Evolutionary conservation across 2,113 vertebrate genomes (phyloP).

Genomic region (Anguilla rostrata): DNA sequence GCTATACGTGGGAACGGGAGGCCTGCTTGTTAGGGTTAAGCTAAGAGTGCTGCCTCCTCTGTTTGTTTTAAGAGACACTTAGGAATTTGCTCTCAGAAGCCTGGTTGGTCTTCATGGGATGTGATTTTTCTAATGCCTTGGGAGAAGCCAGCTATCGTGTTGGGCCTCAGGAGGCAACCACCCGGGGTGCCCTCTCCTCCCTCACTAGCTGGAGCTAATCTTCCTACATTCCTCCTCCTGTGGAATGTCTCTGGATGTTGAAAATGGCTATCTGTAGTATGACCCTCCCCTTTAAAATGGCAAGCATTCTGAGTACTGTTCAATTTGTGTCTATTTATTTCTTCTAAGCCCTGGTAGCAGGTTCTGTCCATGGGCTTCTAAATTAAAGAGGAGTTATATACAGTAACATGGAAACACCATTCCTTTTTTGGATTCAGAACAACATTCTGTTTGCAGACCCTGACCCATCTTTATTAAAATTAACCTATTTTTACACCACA

Average conservation of each 20-base stretch:
- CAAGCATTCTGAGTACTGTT: slow-evolving; percentile 54
- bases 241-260: slow-evolving; percentile 65
- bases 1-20: background rate
- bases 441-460: slow-evolving; percentile 43
- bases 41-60: background rate
- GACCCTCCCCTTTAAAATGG: slow-evolving; percentile 65
- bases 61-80: slow-evolving; percentile 5
- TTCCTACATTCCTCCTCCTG: slow-evolving; percentile 61
- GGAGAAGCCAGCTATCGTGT: slow-evolving; percentile 52
- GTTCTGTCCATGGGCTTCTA: slow-evolving; percentile 46
- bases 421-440: slow-evolving; percentile 57
- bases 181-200: slow-evolving; percentile 9
- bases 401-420: slow-evolving; percentile 33
- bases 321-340: slow-evolving; percentile 57
- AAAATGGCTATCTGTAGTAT: slow-evolving; percentile 68
- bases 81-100: background rate
- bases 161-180: slow-evolving; percentile 13
- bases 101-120: no score
- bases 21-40: background rate
- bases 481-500: background rate
- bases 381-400: slow-evolving; percentile 18
- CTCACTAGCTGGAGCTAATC: slow-evolving; percentile 63
- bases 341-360: slow-evolving; percentile 50
- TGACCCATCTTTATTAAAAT: background rate
- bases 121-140: background rate